Conservation (phyloP, 2,797 vertebrate species). For the Gambusia yucatana region DNA sequence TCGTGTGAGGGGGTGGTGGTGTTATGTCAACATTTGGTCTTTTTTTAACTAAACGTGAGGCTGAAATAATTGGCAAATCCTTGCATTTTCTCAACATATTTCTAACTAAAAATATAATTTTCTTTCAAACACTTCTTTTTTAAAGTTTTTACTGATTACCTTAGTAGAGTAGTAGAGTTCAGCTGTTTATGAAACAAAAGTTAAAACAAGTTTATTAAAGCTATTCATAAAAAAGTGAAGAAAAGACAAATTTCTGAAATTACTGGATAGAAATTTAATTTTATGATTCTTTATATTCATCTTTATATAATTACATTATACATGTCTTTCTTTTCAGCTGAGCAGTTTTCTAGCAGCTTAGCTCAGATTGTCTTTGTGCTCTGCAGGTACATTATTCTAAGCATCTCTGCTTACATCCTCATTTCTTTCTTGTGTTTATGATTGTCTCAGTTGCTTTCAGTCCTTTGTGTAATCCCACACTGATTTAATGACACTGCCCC, state of each 20-base stretch:
- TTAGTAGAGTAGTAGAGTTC: not conserved
- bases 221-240: not conserved
- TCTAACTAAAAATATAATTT: not conserved
- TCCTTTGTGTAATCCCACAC: constrained; percentile 9
- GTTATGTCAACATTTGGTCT: not conserved
- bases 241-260: not conserved
- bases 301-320: not conserved
- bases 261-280: not conserved
- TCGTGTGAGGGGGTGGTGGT: not conserved
- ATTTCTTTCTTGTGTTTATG: not conserved
- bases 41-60: not conserved
- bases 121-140: not conserved
- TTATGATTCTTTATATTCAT: not conserved
- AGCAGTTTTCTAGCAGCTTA: not conserved
- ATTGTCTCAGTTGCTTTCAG: constrained; percentile 2
- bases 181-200: not conserved
- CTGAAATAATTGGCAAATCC: not conserved
- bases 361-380: not conserved
- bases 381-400: not conserved
- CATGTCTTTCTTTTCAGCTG: not conserved
- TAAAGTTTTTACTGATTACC: not conserved
- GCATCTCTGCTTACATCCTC: constrained; percentile 2
- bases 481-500: not conserved
- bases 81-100: not conserved
- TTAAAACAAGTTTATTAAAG: not conserved